Conservation (phyloP, 2,888 invertebrate genomes). For the Oasisia sp. region DNA sequence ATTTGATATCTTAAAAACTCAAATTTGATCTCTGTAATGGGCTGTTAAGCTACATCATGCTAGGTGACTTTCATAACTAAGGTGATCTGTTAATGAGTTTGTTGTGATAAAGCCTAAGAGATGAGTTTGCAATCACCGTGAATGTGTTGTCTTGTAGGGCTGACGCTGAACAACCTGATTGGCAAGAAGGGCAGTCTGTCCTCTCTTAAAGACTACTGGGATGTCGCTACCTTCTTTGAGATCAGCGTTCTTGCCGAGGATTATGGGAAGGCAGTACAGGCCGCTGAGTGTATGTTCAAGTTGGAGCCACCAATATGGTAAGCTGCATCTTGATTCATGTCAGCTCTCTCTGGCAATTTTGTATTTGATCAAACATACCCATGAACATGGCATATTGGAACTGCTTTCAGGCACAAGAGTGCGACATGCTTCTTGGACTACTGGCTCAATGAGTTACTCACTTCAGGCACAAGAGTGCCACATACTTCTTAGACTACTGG, state of each 20-base stretch:
- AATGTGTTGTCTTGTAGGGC: conserved; percentile 70
- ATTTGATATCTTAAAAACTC: too few relatives aligned
- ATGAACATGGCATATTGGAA: too few relatives aligned
- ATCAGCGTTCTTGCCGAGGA: conserved; percentile 97
- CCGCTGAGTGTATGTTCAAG: conserved; percentile 77
- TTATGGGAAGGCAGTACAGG: conserved; percentile 95
- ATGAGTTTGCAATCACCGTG: background rate
- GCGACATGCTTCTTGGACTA: too few relatives aligned
- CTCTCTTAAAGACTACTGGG: conserved; percentile 94
- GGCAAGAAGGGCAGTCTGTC: conserved; percentile 96
- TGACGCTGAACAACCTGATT: conserved; percentile 95
- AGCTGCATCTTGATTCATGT: conserved; percentile 53
- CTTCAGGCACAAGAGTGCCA: too few relatives aligned
- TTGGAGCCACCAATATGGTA: conserved; percentile 70
- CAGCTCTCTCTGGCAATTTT: conserved; percentile 65
- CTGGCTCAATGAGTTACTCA: too few relatives aligned
- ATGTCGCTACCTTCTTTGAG: conserved; percentile 98
- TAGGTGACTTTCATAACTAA: background rate
- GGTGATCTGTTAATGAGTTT: background rate
- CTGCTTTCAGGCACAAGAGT: too few relatives aligned
- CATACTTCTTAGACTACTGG: too few relatives aligned
- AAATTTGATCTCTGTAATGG: too few relatives aligned
- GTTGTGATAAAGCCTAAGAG: background rate
- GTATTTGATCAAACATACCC: too few relatives aligned
- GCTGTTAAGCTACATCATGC: too few relatives aligned